Conservation (phyloP, 2,888 invertebrate species). For the Cosmia trapezina region DNA sequence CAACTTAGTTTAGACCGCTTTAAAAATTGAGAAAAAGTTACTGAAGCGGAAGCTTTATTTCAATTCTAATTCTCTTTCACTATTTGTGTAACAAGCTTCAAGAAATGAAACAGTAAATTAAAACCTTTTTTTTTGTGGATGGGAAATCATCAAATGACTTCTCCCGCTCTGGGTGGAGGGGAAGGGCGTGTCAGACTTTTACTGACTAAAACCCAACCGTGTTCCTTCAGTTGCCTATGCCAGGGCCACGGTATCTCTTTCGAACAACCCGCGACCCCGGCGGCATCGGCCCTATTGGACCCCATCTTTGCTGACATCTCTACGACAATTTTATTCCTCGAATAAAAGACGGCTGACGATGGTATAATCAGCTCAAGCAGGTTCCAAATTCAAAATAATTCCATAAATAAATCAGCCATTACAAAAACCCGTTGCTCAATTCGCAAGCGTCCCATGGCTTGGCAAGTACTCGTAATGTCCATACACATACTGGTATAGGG, state of each 20-base stretch:
- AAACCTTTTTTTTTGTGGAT: too few species aligned
- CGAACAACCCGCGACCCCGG: too few species aligned
- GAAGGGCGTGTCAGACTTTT: too few species aligned
- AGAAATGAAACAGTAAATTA: not conserved
- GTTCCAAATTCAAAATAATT: conserved; percentile 15
- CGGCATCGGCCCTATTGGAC: too few species aligned
- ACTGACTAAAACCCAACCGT: too few species aligned
- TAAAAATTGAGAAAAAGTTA: not conserved
- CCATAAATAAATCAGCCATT: conserved; percentile 3
- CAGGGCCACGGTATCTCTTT: too few species aligned
- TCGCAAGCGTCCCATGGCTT: conserved; percentile 23
- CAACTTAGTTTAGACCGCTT: not conserved
- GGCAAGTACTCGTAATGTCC: conserved; percentile 48
- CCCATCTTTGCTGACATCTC: too few species aligned
- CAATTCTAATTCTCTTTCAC: not conserved
- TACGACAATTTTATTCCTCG: not conserved
- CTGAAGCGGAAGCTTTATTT: not conserved
- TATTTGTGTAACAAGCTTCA: not conserved
- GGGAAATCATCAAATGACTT: too few species aligned
- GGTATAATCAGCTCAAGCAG: not conserved
- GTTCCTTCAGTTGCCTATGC: too few species aligned
- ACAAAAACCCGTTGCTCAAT: conserved; percentile 30
- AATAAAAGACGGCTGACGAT: not conserved
- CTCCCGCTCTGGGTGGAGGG: too few species aligned
- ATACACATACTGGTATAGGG: conserved; percentile 60